Percentiles rank a stretch among this genome's conserved stretches.
These are phyloP conservation scores for Chitala chitala DNA, from an alignment of 2,113 vertebrate genomes.

Conservation along the genomic window DNA sequence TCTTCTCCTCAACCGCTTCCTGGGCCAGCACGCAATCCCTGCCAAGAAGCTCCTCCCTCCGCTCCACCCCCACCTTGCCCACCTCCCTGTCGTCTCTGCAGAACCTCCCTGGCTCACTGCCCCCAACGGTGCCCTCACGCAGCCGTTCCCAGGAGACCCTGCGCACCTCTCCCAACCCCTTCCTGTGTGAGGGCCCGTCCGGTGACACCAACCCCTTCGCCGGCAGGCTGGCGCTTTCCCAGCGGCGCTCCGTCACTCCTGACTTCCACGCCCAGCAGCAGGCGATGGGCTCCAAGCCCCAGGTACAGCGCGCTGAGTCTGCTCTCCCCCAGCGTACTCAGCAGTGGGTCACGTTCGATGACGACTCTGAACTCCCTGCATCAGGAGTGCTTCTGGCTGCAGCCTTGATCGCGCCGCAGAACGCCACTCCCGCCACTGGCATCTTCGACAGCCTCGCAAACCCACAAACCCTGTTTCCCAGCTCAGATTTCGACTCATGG, in stretches of 20 bases:
- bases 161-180: conserved; percentile 63
- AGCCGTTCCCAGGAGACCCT: conserved; percentile 69
- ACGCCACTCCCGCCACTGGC: conserved; percentile 15
- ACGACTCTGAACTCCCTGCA: conserved; percentile 42
- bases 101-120: conserved; percentile 57
- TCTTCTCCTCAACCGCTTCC: conserved; percentile 47
- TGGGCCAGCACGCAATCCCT: conserved; percentile 66
- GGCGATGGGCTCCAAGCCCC: conserved; percentile 30
- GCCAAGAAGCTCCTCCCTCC: conserved; percentile 52
- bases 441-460: conserved; percentile 29
- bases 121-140: conserved; percentile 64
- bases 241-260: conserved; percentile 46
- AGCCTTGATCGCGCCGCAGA: conserved; percentile 19
- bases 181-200: conserved; percentile 51
- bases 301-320: conserved; percentile 43
- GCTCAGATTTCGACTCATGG: conserved; percentile 59
- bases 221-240: conserved; percentile 44
- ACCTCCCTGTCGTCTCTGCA: conserved; percentile 55
- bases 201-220: conserved; percentile 76
- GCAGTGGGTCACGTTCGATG: conserved; percentile 83
- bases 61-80: conserved; percentile 43
- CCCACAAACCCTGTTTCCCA: conserved; percentile 41
- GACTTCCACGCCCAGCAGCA: conserved; percentile 47
- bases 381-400: conserved; percentile 19
- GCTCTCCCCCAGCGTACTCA: conserved; percentile 45